Evolutionary conservation across 2,888 invertebrate species (phyloP), one percentile per base, ranked within the genome.

Genomic region (Xylota segnis): DNA sequence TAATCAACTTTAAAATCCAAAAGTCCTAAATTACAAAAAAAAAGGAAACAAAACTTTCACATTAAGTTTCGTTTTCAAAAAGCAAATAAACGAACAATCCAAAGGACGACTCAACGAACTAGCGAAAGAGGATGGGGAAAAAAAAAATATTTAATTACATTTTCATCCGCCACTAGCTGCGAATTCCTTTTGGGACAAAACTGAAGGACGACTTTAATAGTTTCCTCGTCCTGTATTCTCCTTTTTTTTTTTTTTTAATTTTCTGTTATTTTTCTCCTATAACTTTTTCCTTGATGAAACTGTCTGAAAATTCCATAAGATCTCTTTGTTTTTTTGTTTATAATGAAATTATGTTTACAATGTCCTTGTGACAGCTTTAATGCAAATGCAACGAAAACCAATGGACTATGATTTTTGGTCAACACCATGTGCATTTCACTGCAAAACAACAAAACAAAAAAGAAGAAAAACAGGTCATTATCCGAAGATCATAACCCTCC

Each of bases 131-230:
- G n/a, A 40, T 23, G 56, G 78, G 66, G 75, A 59, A 70, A 45
- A 32, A 63, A 83, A 71, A 81, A 59, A 63, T 45, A 79, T 59
- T 84, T 84, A 84, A 84, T 84, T 84, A 81, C 84, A 84, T 76
- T 84, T 79, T 81, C 66, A 84, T 84, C 75, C 32, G 70, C 58
- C 78, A 83, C 74, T 74, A 83, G 78, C 72, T 78, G 78, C 34
- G 50, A 78, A 56, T 63, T 74, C 50, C 40, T 78, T 27, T 70
- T 47, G 56, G 56, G 47, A 58, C 40, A 68, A 56, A 63, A 68
- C 56, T 52, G 59, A 72, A 63, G 54, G 54, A 78, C 70, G 63
- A 54, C 78, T 78, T 65, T 66, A 79, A 74, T 59, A 74, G 68
- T 74, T 78, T 58, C 34, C 43, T 72, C 63, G n/a, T 29, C 7